Percentiles rank a stretch among this genome's conserved stretches.
Conservation (phyloP, 2,797 vertebrate species). For the Poeciliopsis turneri region DNA sequence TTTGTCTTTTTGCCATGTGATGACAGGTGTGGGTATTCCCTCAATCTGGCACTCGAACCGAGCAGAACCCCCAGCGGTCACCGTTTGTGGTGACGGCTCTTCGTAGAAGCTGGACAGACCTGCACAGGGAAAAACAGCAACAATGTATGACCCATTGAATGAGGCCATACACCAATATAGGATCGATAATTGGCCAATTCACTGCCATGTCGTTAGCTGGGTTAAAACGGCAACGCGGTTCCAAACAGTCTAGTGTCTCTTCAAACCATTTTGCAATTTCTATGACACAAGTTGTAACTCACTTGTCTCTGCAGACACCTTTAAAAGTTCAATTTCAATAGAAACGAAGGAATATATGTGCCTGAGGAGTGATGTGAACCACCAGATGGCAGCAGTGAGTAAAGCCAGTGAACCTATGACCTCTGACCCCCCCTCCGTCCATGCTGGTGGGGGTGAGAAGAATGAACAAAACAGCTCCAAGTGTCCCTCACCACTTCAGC, state of each 20-base stretch:
- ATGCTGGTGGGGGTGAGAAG: constrained; percentile 37
- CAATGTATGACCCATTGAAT: background rate
- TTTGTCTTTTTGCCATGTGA: constrained; percentile 93
- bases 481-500: constrained; percentile 47
- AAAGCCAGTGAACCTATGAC: constrained; percentile 59
- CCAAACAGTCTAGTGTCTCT: background rate
- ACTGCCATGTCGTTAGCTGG: background rate
- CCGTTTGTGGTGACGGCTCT: constrained; percentile 86
- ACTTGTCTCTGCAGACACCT: background rate
- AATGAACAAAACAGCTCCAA: constrained; percentile 57
- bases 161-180: background rate
- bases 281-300: background rate
- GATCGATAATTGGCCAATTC: background rate
- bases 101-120: constrained; percentile 87
- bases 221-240: background rate
- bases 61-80: constrained; percentile 84
- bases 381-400: constrained; percentile 71
- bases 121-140: constrained; percentile 52
- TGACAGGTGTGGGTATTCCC: constrained; percentile 87
- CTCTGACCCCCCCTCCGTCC: constrained; percentile 38
- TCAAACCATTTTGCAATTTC: background rate
- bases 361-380: constrained; percentile 30
- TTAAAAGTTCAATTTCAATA: background rate
- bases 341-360: background rate
- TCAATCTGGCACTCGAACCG: constrained; percentile 91